Base-by-base conservation (phyloP, 2,888 invertebrate genomes). In the Ditula angustiorana region DNA sequence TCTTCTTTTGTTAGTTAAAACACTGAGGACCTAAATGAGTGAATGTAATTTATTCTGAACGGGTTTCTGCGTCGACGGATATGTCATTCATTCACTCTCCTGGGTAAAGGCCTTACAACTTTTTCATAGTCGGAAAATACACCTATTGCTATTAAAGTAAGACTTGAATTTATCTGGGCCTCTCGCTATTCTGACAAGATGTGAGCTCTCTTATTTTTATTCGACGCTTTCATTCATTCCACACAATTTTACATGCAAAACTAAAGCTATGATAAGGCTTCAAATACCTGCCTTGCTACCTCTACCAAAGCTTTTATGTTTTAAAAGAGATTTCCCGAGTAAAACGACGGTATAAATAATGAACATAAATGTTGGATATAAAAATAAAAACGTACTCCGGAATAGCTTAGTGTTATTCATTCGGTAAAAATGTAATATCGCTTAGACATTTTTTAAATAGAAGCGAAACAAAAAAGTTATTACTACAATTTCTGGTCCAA, bases 71-170 rank as follows among this genome's bases (percentile, higher is more conserved):
- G 56, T 57, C 57, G 41, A 30, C 37, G 62, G 62, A 63, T 63
- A 49, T 63, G 63, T 63, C 63, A 58, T 63, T 63, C 62, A 63
- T 63, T 58, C 50, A 41, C 30, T 28, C 37, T 57, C 23, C 24
- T 28, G 8, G 7, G 21, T 23, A 35, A 23, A 13, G 33, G 7
- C 57, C 19, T 63, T 44, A 52, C 49, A 56, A 41, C 24, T 47
- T 26, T 24, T 24, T 28, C 21, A 24, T 30, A 50, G 23, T 44
- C 24, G 10, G 10, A 33, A 63, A 50, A 41, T 33, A 16, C 41
- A 30, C 41, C 21, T 63, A 23, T 30, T 8, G 1, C 19, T 10
- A 4, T 21, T 5, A 24, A 13, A 3, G 11, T 35, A 63, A 41
- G 26, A 44, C 13, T 57, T 21, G 24, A 33, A 33, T 50, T 50